Conservation (phyloP, 2,888 invertebrate genomes). For the Atrina japonica region DNA sequence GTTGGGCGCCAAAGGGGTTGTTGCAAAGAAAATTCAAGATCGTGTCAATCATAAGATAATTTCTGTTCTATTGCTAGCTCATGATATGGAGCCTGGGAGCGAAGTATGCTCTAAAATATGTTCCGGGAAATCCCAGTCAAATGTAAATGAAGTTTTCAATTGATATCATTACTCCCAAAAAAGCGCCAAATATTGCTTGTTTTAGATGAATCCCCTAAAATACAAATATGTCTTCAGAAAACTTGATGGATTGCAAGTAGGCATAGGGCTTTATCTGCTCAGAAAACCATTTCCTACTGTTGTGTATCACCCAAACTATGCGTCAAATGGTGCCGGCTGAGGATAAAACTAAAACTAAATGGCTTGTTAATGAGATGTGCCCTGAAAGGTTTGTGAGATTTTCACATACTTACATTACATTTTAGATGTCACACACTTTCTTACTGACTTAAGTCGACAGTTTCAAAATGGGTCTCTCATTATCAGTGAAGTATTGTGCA, state of each 20-base stretch:
- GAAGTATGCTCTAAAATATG: constrained; percentile 1
- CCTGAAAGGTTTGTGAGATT: neutral
- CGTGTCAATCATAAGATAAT: neutral
- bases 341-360: neutral
- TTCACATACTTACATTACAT: neutral
- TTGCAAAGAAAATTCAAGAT: constrained; percentile 19
- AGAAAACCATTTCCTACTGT: constrained; percentile 5
- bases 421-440: neutral
- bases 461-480: too few species aligned
- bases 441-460: constrained; percentile 1
- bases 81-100: constrained; percentile 23
- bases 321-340: neutral
- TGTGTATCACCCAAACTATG: constrained; percentile 14
- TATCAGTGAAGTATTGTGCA: neutral
- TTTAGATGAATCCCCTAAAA: neutral
- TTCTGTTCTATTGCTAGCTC: constrained; percentile 14
- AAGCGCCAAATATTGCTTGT: neutral
- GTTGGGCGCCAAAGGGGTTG: constrained; percentile 7
- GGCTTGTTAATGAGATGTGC: neutral
- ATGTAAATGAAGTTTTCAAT: constrained; percentile 3
- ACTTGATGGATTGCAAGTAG: constrained; percentile 10
- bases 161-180: constrained; percentile 14
- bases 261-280: neutral
- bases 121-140: constrained; percentile 8
- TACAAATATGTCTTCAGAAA: constrained; percentile 10